Evolutionary conservation across 2,888 invertebrate genomes (phyloP).

Genomic region (Hipparchia semele): DNA sequence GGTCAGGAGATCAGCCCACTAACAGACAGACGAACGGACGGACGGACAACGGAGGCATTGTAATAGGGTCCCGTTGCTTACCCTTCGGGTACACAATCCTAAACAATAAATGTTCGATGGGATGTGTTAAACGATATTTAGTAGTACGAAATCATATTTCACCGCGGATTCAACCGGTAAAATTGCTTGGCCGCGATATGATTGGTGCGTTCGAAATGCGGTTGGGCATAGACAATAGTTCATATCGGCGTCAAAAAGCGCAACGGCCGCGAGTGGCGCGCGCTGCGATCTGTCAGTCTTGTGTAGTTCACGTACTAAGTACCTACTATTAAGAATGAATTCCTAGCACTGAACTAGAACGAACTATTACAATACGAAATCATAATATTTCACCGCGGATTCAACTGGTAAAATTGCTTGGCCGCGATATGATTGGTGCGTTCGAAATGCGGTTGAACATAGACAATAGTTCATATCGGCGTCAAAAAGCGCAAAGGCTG

Average conservation of each 20-base stretch:
- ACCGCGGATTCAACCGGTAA: slow-evolving; percentile 35
- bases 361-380: too few species aligned
- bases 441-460: slow-evolving; percentile 50
- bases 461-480: slow-evolving; percentile 62
- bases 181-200: slow-evolving; percentile 40
- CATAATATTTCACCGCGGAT: slow-evolving; percentile 36
- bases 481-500: slow-evolving; percentile 71
- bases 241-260: slow-evolving; percentile 68
- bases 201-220: slow-evolving; percentile 46
- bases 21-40: too few species aligned
- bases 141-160: slow-evolving; percentile 38
- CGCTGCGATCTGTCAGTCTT: slow-evolving; percentile 33
- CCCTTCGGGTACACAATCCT: too few species aligned
- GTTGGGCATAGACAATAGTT: slow-evolving; percentile 56
- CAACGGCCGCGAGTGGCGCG: slow-evolving; percentile 61
- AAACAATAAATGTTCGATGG: not conserved
- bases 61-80: too few species aligned
- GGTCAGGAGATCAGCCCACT: too few species aligned
- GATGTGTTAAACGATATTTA: slow-evolving; percentile 47
- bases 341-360: not conserved
- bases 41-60: too few species aligned
- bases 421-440: slow-evolving; percentile 40
- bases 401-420: slow-evolving; percentile 37
- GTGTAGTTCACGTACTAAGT: slow-evolving; percentile 35
- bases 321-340: not conserved